Percentiles rank a stretch among this genome's conserved stretches.
phyloP scores from a whole-genome alignment of 2,797 vertebrate species.

The Liasis olivaceus region DNA sequence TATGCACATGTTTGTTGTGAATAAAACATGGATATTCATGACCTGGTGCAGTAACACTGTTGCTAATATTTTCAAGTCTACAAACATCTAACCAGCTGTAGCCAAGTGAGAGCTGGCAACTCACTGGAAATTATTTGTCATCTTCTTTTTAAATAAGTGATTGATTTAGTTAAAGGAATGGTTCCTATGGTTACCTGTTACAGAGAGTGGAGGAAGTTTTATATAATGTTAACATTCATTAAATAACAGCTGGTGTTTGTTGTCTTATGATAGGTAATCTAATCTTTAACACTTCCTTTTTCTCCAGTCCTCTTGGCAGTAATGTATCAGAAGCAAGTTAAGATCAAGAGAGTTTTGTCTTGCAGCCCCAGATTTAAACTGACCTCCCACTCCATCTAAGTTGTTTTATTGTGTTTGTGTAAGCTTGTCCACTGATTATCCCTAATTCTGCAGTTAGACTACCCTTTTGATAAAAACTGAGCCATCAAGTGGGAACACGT shows the following conservation, averaged over 20 bases:
- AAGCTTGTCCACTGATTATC: background rate
- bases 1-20: constrained; percentile 19
- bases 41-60: background rate
- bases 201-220: background rate
- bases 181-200: background rate
- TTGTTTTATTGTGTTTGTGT: background rate
- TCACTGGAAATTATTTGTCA: background rate
- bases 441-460: background rate
- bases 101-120: background rate
- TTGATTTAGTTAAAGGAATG: background rate
- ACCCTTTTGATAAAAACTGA: background rate
- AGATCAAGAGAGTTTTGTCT: background rate
- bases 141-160: background rate
- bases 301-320: background rate
- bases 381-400: background rate
- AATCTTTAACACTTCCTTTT: background rate
- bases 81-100: background rate
- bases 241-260: background rate
- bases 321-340: background rate
- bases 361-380: background rate
- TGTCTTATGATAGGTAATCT: background rate
- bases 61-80: background rate
- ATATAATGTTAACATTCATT: background rate
- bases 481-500: background rate
- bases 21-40: background rate